Conservation (phyloP, 2,888 invertebrate species). For the Callimorpha dominula region DNA sequence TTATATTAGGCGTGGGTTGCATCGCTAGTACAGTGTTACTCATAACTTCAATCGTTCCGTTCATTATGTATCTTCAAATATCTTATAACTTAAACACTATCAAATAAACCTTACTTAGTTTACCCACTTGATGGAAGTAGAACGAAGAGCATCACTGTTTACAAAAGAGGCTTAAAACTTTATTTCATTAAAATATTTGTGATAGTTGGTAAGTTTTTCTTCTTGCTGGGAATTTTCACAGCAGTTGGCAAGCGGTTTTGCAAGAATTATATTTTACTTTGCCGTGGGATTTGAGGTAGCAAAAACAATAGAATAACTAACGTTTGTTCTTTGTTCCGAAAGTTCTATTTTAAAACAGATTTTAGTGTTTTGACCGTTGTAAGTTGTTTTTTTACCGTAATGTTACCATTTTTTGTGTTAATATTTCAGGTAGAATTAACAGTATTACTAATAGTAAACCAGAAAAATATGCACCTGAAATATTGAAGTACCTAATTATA, state of each 20-base stretch:
- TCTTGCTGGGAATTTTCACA: constrained; percentile 19
- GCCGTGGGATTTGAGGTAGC: background rate
- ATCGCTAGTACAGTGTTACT: background rate
- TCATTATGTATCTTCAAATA: background rate
- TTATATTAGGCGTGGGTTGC: too few relatives aligned
- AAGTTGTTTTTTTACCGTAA: too few relatives aligned
- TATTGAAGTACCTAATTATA: too few relatives aligned
- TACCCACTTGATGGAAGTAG: constrained; percentile 42
- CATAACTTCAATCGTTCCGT: too few relatives aligned
- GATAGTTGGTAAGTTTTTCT: constrained; percentile 37
- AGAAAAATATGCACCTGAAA: too few relatives aligned
- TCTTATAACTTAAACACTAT: constrained; percentile 29
- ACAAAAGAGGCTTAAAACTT: constrained; percentile 56
- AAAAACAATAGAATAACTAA: background rate
- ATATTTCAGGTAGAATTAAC: too few relatives aligned
- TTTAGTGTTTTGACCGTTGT: too few relatives aligned
- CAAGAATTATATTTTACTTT: constrained; percentile 16
- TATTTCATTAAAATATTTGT: constrained; percentile 53
- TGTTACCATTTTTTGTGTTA: too few relatives aligned
- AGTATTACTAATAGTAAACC: too few relatives aligned
- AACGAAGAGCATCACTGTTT: constrained; percentile 50
- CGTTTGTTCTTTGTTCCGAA: background rate
- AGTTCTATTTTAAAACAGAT: too few relatives aligned
- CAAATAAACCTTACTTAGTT: constrained; percentile 41
- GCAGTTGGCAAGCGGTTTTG: constrained; percentile 19